These are phyloP conservation scores for Actinemys pallida DNA, from an alignment of 2,113 vertebrate species.

Conservation along the genomic window DNA sequence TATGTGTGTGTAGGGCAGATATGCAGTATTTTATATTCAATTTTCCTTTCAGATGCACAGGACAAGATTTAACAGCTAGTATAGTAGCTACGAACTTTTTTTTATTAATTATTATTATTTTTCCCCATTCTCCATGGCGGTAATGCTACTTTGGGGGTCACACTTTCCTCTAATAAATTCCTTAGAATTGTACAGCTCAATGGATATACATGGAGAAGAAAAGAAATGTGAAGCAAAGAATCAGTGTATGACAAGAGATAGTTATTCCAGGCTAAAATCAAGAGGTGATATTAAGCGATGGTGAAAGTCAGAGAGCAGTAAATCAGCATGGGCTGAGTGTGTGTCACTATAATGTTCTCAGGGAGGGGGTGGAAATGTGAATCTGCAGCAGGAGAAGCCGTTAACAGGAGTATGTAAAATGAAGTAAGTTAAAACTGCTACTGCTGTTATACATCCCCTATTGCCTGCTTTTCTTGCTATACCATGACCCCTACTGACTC, in stretches of 20 bases:
- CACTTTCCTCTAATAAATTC: conserved; percentile 13
- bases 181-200: background rate
- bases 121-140: background rate
- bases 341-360: background rate
- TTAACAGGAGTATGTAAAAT: background rate
- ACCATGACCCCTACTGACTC: rapidly evolving
- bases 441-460: rapidly evolving
- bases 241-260: background rate
- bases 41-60: conserved; percentile 11
- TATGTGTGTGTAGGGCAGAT: background rate
- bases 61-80: conserved; percentile 14
- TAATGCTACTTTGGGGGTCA: background rate
- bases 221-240: background rate
- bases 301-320: background rate
- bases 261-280: conserved; percentile 3
- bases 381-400: background rate
- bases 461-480: background rate
- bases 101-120: background rate
- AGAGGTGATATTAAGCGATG: background rate
- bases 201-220: background rate
- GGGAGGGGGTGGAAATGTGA: background rate
- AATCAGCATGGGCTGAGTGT: background rate
- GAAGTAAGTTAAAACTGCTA: background rate
- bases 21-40: background rate
- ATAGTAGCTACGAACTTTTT: background rate